Evolutionary conservation across 2,113 vertebrate species (phyloP), one percentile per base, ranked within the genome.

Genomic region (Euleptes europaea): DNA sequence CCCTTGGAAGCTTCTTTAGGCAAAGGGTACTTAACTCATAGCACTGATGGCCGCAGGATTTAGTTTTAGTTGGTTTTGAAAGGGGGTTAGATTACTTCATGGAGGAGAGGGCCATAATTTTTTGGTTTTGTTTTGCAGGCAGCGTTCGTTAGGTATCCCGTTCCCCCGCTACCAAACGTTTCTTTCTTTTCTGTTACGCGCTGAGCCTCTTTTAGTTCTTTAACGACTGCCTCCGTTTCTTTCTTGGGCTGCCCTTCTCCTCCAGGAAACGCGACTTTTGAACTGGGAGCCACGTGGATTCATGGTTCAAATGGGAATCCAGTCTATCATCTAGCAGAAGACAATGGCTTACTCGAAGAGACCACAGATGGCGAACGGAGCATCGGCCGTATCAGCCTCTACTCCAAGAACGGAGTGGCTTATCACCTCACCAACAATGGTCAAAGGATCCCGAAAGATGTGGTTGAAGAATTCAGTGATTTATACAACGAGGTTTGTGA

Each of bases 391-490:
- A 99, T 99, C 97, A 99, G 99, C 91, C 97, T 98, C 81, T 99
- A 99, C 90, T 97, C 98, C 95, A 99, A 98, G 95, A 99, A 98
- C 86, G 99, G 99, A 49, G 98, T 99, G 96, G 97, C 98, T 88
- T 98, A 99, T 96, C 98, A 99, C 93, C 98, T 98, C 94, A 99
- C 98, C 95, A 98, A 97, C 92, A 96, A 15, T 0, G 98, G 99
- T 88, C 97, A 95, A 88, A 97, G 99, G 94, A 98, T 99, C 96
- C 98, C 99, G 92, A 99, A 99, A 95, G 98, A 99, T 93, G 95
- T 99, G 96, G 98, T 99, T 97, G 99, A 99, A 96, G 99, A 99
- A 97, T 99, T 99, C 98, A 98, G 99, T 89, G 99, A 99, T 97
- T 96, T 99, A 96, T 99, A 99, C 97, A 98, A 99, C 91, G 97